Evolutionary conservation across 2,797 vertebrate species (phyloP).

Genomic region (Morelia viridis): DNA sequence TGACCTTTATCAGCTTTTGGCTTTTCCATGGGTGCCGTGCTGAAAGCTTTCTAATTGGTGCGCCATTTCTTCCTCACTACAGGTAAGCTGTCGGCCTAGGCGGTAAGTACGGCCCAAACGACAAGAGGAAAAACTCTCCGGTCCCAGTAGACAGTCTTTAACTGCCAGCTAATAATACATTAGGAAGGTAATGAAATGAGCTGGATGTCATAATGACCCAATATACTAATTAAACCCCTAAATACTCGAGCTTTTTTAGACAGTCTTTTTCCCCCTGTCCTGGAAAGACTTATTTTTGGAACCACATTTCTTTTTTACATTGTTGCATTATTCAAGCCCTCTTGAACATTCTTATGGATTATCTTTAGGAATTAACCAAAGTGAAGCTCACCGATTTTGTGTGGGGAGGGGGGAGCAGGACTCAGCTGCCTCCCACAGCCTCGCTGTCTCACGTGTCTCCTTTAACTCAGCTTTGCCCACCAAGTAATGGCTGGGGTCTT

Average conservation of each 20-base stretch:
- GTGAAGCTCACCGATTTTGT: conserved; percentile 56
- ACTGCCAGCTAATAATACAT: conserved; percentile 77
- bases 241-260: conserved; percentile 73
- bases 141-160: conserved; percentile 81
- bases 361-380: conserved; percentile 63
- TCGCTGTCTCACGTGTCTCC: neutral
- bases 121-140: conserved; percentile 71
- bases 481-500: neutral
- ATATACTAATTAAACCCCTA: conserved; percentile 78
- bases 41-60: conserved; percentile 99
- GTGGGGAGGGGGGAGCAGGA: neutral
- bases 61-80: conserved; percentile 83
- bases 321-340: conserved; percentile 66
- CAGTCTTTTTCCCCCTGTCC: conserved; percentile 65
- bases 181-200: conserved; percentile 74
- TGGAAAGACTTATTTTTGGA: conserved; percentile 69
- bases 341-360: conserved; percentile 47
- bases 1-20: conserved; percentile 99
- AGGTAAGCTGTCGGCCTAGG: conserved; percentile 88
- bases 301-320: conserved; percentile 59
- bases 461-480: conserved; percentile 18
- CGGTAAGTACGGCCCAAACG: conserved; percentile 77
- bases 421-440: conserved; percentile 15
- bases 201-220: conserved; percentile 78
- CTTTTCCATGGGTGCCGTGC: conserved; percentile 95